Base-by-base conservation (phyloP, 2,113 vertebrate species). In the Thymallus thymallus region DNA sequence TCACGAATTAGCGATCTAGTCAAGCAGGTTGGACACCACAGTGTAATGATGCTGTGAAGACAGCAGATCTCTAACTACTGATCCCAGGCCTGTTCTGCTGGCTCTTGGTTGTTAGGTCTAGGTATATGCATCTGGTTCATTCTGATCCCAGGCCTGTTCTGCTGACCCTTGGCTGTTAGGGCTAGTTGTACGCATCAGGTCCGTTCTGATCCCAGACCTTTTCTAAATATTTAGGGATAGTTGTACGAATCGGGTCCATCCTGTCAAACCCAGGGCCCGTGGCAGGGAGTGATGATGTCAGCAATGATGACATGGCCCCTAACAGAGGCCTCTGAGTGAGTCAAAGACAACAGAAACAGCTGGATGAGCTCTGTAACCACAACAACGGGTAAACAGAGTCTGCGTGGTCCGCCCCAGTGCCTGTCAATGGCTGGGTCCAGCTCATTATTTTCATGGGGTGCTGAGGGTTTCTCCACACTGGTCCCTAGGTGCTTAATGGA, bases 351-450 rank as follows among this genome's bases (percentile, higher is more conserved):
- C 63, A 20, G 13, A 24, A 66, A 16, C 69, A 65, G 71, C 74
- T 66, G 60, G 74, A 20, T 30, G 22, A 13, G 24, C 29, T 41
- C 61, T 24, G 67, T 80, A 64, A 74, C 70, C 71, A 73, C 32
- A 51, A 62, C 76, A 61, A 51, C 65, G 24, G 6, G 48, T 20
- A 76, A 76, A 76, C 48, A n/a, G 30, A 67, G 23, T 9, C n/a
- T 55, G 20, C 51, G 29, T 65, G 66, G 48, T 45, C 18, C 18
- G 3, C 6, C 65, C 55, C 1, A 56, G 46, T 45, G 69, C 35
- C 48, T 20, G 64, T 56, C 23, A 9, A 62, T 29, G 64, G 30
- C 63, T 22, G 41, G n/a, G 16, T 72, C 66, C 56, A 55, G n/a
- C 13, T 66, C 63, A 65, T 66, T n/a, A 16, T 66, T 66, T 55